These are phyloP conservation scores for Ochotona curzoniae DNA, from an alignment of 2,113 vertebrate genomes.

Conservation along the genomic window DNA sequence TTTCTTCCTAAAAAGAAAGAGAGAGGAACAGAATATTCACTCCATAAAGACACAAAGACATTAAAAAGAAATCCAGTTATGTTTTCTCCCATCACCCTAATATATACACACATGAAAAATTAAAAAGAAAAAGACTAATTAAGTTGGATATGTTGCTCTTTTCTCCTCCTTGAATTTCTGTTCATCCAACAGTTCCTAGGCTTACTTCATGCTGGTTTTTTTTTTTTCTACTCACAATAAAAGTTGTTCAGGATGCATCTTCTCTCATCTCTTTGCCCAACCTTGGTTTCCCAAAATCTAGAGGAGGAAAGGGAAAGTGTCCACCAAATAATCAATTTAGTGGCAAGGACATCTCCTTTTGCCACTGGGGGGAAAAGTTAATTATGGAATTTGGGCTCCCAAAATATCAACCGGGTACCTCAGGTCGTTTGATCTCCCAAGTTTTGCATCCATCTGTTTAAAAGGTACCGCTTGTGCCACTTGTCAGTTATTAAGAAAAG, in stretches of 20 bases:
- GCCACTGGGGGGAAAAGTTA: slow-evolving; percentile 86
- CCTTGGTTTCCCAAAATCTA: slow-evolving; percentile 62
- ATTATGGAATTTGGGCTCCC: slow-evolving; percentile 84
- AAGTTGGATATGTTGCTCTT: slow-evolving; percentile 85
- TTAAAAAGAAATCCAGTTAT: slow-evolving; percentile 84
- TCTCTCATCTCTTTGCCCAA: slow-evolving; percentile 58
- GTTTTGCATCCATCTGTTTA: slow-evolving; percentile 85
- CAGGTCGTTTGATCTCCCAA: slow-evolving; percentile 80
- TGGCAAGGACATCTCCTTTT: slow-evolving; percentile 82
- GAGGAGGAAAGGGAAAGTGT: slow-evolving; percentile 55
- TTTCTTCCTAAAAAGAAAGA: slow-evolving; percentile 81
- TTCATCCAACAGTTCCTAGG: slow-evolving; percentile 82
- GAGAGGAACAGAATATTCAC: slow-evolving; percentile 84
- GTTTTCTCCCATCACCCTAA: slow-evolving; percentile 79
- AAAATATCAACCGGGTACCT: slow-evolving; percentile 84
- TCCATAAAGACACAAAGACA: slow-evolving; percentile 87
- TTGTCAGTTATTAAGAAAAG: slow-evolving; percentile 81
- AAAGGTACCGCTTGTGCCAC: slow-evolving; percentile 81
- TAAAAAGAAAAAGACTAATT: slow-evolving; percentile 83
- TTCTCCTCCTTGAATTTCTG: slow-evolving; percentile 81
- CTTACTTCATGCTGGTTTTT: slow-evolving; percentile 77
- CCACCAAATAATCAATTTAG: slow-evolving; percentile 70
- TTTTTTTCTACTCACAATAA: slow-evolving; percentile 68
- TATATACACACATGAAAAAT: slow-evolving; percentile 82
- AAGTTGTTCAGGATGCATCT: slow-evolving; percentile 83